Percentiles rank a stretch among this genome's conserved stretches.
phyloP scores from a whole-genome alignment of 2,113 vertebrate species.

The Istiophorus platypterus region DNA sequence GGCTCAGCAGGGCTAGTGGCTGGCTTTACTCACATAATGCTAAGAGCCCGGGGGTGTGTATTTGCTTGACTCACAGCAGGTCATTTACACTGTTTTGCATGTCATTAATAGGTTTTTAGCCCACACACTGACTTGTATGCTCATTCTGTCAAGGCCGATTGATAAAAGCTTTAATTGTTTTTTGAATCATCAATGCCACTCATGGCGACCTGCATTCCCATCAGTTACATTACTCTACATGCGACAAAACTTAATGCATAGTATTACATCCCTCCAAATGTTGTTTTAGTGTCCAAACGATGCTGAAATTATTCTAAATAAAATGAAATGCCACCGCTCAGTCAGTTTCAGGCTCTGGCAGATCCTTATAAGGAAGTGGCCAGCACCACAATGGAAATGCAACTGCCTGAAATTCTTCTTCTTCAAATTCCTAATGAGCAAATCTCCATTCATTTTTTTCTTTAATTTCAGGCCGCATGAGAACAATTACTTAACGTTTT shows the following conservation, averaged over 20 bases:
- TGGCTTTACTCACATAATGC: conserved; percentile 55
- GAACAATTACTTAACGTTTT: too few species aligned
- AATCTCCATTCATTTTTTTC: neutral
- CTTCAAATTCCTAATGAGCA: neutral
- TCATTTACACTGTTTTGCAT: conserved; percentile 79
- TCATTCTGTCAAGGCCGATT: neutral
- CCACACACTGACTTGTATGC: conserved; percentile 31
- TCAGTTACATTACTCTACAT: neutral
- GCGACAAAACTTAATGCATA: neutral
- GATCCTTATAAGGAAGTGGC: too few species aligned
- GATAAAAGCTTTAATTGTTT: too few species aligned
- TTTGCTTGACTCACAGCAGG: conserved; percentile 74
- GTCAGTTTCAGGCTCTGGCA: neutral
- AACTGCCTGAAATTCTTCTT: neutral
- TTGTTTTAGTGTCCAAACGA: neutral
- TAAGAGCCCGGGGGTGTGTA: conserved; percentile 71
- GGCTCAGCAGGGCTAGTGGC: conserved; percentile 10
- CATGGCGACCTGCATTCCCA: too few species aligned
- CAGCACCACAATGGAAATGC: too few species aligned
- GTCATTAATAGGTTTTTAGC: conserved; percentile 69
- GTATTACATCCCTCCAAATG: neutral
- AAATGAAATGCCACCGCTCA: neutral
- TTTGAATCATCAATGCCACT: neutral
- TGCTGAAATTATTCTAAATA: neutral
- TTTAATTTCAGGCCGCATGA: too few species aligned